Conservation (phyloP, 2,113 vertebrate species). For the Odontesthes bonariensis region DNA sequence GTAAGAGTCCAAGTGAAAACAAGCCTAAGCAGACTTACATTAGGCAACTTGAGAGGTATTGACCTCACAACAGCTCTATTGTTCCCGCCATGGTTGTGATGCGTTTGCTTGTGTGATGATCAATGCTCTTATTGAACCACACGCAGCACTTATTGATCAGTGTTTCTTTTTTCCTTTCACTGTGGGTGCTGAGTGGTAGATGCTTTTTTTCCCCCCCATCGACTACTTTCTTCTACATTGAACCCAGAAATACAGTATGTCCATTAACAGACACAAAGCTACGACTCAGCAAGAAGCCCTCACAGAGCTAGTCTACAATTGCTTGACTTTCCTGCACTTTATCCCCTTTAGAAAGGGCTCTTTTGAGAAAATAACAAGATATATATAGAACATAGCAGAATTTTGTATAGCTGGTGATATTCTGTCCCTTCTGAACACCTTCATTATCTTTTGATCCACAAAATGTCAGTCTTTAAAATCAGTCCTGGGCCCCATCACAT, state of each 20-base stretch:
- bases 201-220: constrained; percentile 2
- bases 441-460: constrained; percentile 25
- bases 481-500: constrained; percentile 3
- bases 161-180: constrained; percentile 62
- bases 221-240: constrained; percentile 21
- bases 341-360: neutral
- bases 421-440: neutral
- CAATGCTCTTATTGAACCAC: constrained; percentile 70
- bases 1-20: constrained; percentile 15
- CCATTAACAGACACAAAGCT: constrained; percentile 49
- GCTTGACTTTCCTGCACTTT: neutral
- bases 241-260: constrained; percentile 27
- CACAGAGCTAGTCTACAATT: neutral
- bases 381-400: neutral
- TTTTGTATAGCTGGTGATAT: neutral
- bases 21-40: constrained; percentile 24
- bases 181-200: constrained; percentile 47
- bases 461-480: constrained; percentile 6
- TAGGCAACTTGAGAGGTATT: constrained; percentile 48
- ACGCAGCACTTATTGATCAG: constrained; percentile 65
- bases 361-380: neutral
- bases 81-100: constrained; percentile 54
- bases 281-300: constrained; percentile 21
- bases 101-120: constrained; percentile 74
- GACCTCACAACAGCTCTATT: constrained; percentile 54